These are phyloP conservation scores for Synergus laeviventris DNA, from an alignment of 2,888 invertebrate genomes.

Conservation along the genomic window DNA sequence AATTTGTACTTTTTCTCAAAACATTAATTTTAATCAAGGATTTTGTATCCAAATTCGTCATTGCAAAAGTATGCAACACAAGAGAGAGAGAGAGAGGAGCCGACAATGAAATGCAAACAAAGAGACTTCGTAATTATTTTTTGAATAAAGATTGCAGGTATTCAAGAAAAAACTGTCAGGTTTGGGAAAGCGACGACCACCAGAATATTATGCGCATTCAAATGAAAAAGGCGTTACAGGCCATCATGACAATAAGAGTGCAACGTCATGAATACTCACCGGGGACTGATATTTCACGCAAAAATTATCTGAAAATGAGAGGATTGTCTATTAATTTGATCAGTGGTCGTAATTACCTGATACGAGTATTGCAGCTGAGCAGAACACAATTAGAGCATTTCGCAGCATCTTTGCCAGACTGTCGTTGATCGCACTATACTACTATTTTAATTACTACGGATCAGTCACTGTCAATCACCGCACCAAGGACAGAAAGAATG, in stretches of 20 bases:
- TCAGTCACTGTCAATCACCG: conserved; percentile 15
- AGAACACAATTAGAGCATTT: conserved; percentile 25
- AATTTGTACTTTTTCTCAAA: too few relatives aligned
- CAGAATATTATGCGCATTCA: neutral
- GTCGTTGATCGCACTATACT: conserved; percentile 11
- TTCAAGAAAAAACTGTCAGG: neutral
- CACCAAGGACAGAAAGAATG: conserved; percentile 10
- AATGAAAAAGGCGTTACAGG: conserved; percentile 14
- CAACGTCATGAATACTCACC: conserved; percentile 24
- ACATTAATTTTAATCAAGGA: neutral
- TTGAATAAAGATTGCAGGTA: neutral
- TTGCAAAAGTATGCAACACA: conserved; percentile 1
- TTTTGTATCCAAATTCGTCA: conserved; percentile 20
- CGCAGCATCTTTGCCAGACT: conserved; percentile 23
- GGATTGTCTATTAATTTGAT: conserved; percentile 3
- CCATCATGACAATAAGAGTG: conserved; percentile 23
- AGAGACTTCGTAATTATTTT: neutral
- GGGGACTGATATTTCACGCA: neutral
- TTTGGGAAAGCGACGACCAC: neutral
- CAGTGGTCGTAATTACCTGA: conserved; percentile 21
- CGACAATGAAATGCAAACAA: neutral
- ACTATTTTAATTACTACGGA: neutral
- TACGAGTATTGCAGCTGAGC: conserved; percentile 21
- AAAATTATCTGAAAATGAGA: neutral
- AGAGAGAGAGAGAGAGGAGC: too few relatives aligned